Evolutionary conservation across 2,113 vertebrate species (phyloP).

Genomic region (Dicentrarchus labrax): DNA sequence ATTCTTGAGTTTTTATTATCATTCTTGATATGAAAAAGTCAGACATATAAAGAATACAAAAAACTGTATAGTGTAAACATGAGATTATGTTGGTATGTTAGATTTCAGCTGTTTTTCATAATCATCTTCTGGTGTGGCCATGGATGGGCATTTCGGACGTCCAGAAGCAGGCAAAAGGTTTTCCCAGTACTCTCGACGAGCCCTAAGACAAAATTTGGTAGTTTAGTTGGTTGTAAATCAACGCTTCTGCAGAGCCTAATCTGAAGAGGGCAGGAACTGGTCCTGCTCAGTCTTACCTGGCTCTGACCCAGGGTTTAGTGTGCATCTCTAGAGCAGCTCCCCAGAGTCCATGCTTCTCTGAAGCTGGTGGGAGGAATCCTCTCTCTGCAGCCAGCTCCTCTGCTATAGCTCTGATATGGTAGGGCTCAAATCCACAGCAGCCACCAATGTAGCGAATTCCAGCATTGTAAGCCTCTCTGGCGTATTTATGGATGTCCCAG

Average conservation of each 20-base stretch:
- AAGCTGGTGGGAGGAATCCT: constrained; percentile 90
- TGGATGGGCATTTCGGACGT: constrained; percentile 87
- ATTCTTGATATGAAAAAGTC: neutral
- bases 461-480: constrained; percentile 88
- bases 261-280: too few species aligned
- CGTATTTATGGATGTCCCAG: constrained; percentile 90
- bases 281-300: constrained; percentile 83
- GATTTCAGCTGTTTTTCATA: neutral
- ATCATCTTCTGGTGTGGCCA: constrained; percentile 82
- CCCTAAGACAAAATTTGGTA: constrained; percentile 72
- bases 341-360: constrained; percentile 93
- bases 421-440: constrained; percentile 95
- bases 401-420: constrained; percentile 91
- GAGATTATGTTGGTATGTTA: neutral
- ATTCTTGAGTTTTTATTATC: neutral
- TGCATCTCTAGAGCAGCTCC: constrained; percentile 90
- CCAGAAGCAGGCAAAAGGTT: constrained; percentile 89
- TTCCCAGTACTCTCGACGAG: constrained; percentile 90
- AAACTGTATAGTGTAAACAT: neutral
- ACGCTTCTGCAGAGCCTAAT: too few species aligned
- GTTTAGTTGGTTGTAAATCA: neutral
- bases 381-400: constrained; percentile 91
- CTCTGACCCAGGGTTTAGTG: constrained; percentile 95
- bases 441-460: constrained; percentile 92
- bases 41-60: neutral